Conservation (phyloP, 2,888 invertebrate species). For the Rhabditoides inermis region DNA sequence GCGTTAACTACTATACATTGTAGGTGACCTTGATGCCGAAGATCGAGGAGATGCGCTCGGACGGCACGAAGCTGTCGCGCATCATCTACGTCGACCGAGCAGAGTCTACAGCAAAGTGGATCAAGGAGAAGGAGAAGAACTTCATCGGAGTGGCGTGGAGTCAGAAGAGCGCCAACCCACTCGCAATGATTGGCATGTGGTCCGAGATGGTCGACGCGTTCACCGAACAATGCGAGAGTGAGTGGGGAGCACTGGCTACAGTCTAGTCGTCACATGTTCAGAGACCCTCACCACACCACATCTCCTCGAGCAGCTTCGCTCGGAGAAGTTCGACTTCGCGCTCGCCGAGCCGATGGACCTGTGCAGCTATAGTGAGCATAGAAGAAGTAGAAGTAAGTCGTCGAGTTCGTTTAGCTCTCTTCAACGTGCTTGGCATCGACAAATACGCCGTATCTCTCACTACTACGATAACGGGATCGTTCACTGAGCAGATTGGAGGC, state of each 20-base stretch:
- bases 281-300: background rate
- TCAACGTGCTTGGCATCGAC: too few relatives aligned
- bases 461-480: too few relatives aligned
- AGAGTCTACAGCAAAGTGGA: background rate
- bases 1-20: too few relatives aligned
- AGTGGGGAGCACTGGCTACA: background rate
- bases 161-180: background rate
- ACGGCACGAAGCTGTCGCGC: background rate
- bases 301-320: background rate
- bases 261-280: background rate
- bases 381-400: too few relatives aligned
- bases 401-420: too few relatives aligned
- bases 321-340: background rate
- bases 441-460: too few relatives aligned
- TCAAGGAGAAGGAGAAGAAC: background rate
- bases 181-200: background rate
- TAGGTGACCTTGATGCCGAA: too few relatives aligned
- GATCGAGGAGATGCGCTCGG: background rate
- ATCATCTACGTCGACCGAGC: background rate
- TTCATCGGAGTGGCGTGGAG: background rate
- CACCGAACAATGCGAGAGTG: background rate
- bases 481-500: too few relatives aligned
- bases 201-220: background rate
- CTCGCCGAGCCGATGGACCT: constrained; percentile 1
- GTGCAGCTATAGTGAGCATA: too few relatives aligned